A percentile compares a stretch with the other conserved stretches of the same genome.
Conservation (phyloP, 2,113 vertebrate genomes). For the Scalopus aquaticus region DNA sequence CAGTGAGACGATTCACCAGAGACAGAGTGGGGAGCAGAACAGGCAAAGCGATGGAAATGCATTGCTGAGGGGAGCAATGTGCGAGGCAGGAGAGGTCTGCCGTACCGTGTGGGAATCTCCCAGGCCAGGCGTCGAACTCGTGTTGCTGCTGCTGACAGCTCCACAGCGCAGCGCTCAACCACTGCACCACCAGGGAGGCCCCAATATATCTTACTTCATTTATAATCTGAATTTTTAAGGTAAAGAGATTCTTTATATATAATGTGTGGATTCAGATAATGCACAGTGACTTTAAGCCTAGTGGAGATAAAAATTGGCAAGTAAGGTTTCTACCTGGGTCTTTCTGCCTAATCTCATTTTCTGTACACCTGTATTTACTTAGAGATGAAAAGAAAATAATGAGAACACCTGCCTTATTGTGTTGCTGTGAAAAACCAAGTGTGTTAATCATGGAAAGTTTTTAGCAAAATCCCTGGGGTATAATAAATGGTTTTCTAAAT, state of each 20-base stretch:
- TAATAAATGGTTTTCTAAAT: neutral
- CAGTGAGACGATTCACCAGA: no score
- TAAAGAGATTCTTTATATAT: neutral
- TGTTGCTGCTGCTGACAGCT: no score
- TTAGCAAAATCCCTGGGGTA: neutral
- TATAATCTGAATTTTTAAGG: neutral
- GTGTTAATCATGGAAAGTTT: neutral
- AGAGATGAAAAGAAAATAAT: neutral
- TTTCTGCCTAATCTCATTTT: neutral
- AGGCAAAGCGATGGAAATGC: no score
- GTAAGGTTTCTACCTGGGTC: neutral
- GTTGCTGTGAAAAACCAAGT: neutral
- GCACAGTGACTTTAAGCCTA: neutral
- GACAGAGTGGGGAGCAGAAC: no score
- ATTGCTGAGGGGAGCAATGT: no score
- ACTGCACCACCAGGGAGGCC: no score
- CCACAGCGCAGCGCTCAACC: no score
- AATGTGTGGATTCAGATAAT: neutral
- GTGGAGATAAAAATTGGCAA: neutral
- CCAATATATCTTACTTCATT: neutral
- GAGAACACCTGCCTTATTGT: neutral
- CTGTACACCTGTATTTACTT: neutral
- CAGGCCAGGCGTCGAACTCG: no score
- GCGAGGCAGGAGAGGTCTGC: no score
- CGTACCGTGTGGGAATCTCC: no score